Evolutionary conservation across 2,888 invertebrate genomes (phyloP), one percentile per base, ranked within the genome.

Genomic region (Leucania comma): DNA sequence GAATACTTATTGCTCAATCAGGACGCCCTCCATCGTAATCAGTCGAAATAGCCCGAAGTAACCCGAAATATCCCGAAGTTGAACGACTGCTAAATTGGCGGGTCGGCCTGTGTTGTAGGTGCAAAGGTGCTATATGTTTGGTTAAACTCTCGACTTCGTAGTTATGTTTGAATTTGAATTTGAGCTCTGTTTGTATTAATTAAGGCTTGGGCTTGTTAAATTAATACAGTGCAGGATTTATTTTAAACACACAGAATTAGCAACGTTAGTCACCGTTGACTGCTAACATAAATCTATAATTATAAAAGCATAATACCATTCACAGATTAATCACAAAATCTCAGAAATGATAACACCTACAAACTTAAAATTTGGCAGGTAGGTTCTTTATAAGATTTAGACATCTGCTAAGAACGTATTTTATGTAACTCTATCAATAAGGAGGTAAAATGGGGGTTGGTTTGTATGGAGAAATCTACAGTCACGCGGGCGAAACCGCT

Each of bases 1-100:
- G 75, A 83, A 83, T 85, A 79, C 85, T 85, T 86, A 86, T 83
- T 79, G 75, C 79, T 79, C 85, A 85, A 86, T 83, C 83, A 79
- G 72, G 50, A 61, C 64, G 70, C 60, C 71, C 78, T 61, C 59
- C 54, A 63, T 75, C 56, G 75, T 66, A 78, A 81, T 84, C 80
- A 86, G 61, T 51, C 60, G 64, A 64, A 72, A 71, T 76, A 58
- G 51, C 53, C 46, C 59, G 59, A 62, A 60, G 51, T 71, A 46
- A 63, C 61, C 38, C 58, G 46, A 48, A 48, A 48, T n/a, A 48
- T 42, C 46, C 20, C 46, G 54, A 58, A 60, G 62, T 71, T 61
- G 66, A 42, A 32, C 53, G 53, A 66, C 50, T 51, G 59, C 20
- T 48, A 68, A 48, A 81, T 66, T 50, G 46, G 42, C 22, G 42